phyloP scores from a whole-genome alignment of 35 echinoderm and acorn worm species.

The Amphiura filiformis region DNA sequence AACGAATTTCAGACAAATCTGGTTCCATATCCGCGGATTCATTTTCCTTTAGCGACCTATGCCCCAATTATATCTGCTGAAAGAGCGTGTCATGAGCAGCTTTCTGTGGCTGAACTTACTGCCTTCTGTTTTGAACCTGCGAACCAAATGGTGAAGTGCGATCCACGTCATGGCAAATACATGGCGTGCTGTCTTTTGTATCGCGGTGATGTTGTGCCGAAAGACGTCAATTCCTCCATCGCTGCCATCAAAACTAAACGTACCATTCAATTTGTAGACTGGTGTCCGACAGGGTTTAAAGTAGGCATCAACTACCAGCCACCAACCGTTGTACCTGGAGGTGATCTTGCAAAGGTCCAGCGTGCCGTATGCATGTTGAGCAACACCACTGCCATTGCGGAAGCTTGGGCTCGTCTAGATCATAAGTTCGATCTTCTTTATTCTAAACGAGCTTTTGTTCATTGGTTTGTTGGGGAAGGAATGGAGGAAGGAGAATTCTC shows the following conservation, averaged over 20 bases:
- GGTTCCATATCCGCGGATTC: conserved; percentile 55
- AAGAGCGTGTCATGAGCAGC: neutral
- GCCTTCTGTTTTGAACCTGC: conserved; percentile 4
- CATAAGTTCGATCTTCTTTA: neutral
- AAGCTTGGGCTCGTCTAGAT: conserved; percentile 36
- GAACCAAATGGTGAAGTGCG: conserved; percentile 29
- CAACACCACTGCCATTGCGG: conserved; percentile 19
- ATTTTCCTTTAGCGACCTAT: conserved; percentile 45
- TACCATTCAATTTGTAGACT: conserved; percentile 54
- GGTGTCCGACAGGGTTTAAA: conserved; percentile 51
- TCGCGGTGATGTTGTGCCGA: conserved; percentile 29
- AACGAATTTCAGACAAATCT: conserved; percentile 59
- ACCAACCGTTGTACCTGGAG: neutral
- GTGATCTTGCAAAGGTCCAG: conserved; percentile 29
- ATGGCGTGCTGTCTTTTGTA: conserved; percentile 47
- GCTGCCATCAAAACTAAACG: conserved; percentile 62
- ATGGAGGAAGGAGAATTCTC: neutral
- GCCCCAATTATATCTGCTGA: conserved; percentile 11
- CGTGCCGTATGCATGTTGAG: conserved; percentile 10
- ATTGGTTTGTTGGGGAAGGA: neutral
- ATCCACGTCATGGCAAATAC: conserved; percentile 40
- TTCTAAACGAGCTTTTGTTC: neutral
- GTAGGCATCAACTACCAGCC: conserved; percentile 46
- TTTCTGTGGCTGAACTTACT: neutral
- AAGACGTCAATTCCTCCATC: conserved; percentile 51